Evolutionary conservation across 2,113 vertebrate species (phyloP), one percentile per base, ranked within the genome.

Genomic region (Festucalex cinctus): DNA sequence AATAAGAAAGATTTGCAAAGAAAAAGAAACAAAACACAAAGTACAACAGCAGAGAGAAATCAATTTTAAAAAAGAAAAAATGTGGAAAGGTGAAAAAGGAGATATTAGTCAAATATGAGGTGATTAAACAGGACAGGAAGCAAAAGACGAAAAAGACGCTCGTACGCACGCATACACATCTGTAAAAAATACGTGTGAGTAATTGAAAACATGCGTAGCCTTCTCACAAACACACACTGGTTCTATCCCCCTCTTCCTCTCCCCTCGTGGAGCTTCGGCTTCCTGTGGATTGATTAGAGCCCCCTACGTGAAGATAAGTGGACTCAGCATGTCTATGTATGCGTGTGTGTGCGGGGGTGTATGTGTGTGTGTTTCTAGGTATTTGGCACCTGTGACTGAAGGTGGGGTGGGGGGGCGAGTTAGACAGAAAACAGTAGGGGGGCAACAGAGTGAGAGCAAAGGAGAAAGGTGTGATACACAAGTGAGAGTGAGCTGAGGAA

Each of bases 291-390:
- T 94, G 94, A 94, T 95, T 93, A 93, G 88, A 75, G 90, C 72
- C 89, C 92, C 90, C 92, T 85, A 91, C 81, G 91, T 79, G 90
- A 94, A 95, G 94, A 95, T 92, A 94, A 95, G 94, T 95, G 94
- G 91, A 84, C 81, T 80, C 67, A 70, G 64, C 68, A 43, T 74
- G 65, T 49, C 53, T 48, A 72, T 59, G 69, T 51, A 68, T 63
- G 64, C 65, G 26, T 13, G 35, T 7, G 43, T 20, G 90, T 49
- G 58, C 2, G 59, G 85, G 61, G 17, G 61, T 19, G 16, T 20
- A 28, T 17, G 57, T 24, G 7, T 60, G 58, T 44, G 12, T 49
- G 46, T 53, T 14, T 62, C n/a, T 85, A 82, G 76, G 39, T 22
- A 1, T 66, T 49, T 46, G 91, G 92, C 94, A 95, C 95, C 94